phyloP scores from a whole-genome alignment of 2,888 invertebrate genomes.

The Notodonta dromedarius region DNA sequence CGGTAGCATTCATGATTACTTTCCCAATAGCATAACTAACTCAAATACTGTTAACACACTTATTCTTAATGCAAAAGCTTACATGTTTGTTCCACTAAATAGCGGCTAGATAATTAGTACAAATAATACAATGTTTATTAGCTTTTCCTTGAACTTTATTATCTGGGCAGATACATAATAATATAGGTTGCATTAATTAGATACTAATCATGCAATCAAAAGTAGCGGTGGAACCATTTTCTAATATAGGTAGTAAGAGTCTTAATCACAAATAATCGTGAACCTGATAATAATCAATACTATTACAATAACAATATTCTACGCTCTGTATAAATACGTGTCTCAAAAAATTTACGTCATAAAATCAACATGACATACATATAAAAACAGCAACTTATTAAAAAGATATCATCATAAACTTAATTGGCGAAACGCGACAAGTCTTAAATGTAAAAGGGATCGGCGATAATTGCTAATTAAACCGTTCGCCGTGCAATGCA shows the following conservation, averaged over 20 bases:
- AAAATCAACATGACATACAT: too few species aligned
- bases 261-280: too few species aligned
- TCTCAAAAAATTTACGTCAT: too few species aligned
- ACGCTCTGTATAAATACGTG: too few species aligned
- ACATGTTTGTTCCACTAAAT: constrained; percentile 18
- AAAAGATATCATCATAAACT: not conserved
- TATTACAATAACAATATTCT: too few species aligned
- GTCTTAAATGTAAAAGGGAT: not conserved
- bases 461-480: constrained; percentile 34
- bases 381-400: not conserved
- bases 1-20: too few species aligned
- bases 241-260: too few species aligned
- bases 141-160: constrained; percentile 9
- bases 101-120: constrained; percentile 9
- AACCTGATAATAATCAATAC: too few species aligned
- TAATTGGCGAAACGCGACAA: constrained; percentile 1
- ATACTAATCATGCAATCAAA: not conserved
- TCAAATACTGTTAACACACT: too few species aligned
- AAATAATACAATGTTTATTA: constrained; percentile 26
- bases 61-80: not conserved
- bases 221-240: not conserved
- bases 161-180: not conserved
- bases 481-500: constrained; percentile 8
- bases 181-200: not conserved
- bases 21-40: too few species aligned